Evolutionary conservation across 2,797 vertebrate species (phyloP), one percentile per base, ranked within the genome.

Genomic region (Kryptolebias ocellatus): DNA sequence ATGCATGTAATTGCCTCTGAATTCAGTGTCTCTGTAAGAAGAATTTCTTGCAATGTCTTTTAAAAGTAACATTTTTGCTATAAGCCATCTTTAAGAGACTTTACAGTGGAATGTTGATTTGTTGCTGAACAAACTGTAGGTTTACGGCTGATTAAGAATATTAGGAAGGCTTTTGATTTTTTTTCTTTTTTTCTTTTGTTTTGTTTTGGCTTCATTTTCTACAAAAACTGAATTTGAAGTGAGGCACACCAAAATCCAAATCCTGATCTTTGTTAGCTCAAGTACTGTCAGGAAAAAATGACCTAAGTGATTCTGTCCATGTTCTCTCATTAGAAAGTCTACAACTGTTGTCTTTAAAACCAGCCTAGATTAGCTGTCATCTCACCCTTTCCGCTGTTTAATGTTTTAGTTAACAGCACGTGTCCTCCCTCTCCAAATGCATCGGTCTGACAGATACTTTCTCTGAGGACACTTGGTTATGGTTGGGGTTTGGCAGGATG

Each of bases 401-500:
- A 10, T 39, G 37, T 39, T 39, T 39, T 3, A 9, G 59, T 64
- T 66, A 66, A 66, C 68, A 44, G 20, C 64, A 42, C 29, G 11
- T n/a, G 46, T 39, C 46, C n/a, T 55, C 49, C 67, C 64, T 44
- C 51, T 28, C 14, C 45, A 65, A 57, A 62, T 52, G 20, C 20
- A 24, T 24, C 20, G 20, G 27, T 18, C 53, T 68, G 31, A 58
- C 67, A 72, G 17, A 78, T 56, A 60, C 49, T 2, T 2, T 39
- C 37, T 34, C 4, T 34, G 31, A 39, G 37, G 37, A 39, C 11
- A 1, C 8, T 39, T 39, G 37, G 10, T 39, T 39, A 60, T 61
- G 53, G 78, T 56, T 17, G n/a, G 81, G 56, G 59, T 76, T 74
- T 76, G 81, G 83, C 89, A 87, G 84, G 89, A 89, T 76, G 76